Evolutionary conservation across 2,113 vertebrate species (phyloP).

Genomic region (Hippocampus comes): DNA sequence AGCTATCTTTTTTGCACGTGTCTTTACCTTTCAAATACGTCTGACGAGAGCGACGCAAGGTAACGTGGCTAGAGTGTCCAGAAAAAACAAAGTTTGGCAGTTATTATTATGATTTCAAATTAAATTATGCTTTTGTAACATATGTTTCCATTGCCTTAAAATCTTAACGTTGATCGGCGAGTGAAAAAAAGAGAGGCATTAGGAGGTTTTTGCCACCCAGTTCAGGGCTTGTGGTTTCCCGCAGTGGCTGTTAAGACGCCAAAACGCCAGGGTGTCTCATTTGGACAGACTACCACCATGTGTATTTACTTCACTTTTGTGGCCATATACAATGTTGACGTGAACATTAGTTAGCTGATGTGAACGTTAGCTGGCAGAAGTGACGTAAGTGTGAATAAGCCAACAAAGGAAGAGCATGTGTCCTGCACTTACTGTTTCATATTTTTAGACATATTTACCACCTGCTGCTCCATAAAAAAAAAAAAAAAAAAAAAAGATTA

Average conservation of each 20-base stretch:
- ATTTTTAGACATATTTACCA: background rate
- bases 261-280: conserved; percentile 3
- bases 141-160: background rate
- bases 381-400: background rate
- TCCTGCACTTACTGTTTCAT: background rate
- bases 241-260: background rate
- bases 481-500: background rate
- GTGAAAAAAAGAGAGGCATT: background rate
- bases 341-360: background rate
- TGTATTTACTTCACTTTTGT: background rate
- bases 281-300: background rate
- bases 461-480: background rate
- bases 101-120: background rate
- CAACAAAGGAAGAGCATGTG: background rate
- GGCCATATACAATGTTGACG: background rate
- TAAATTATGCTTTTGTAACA: background rate
- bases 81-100: background rate
- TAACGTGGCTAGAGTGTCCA: background rate
- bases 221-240: background rate
- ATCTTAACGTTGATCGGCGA: background rate
- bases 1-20: too few species aligned
- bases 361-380: background rate
- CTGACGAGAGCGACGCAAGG: too few species aligned
- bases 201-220: background rate
- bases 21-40: too few species aligned